Conservation (phyloP, 2,113 vertebrate genomes). For the Rafetus swinhoei region DNA sequence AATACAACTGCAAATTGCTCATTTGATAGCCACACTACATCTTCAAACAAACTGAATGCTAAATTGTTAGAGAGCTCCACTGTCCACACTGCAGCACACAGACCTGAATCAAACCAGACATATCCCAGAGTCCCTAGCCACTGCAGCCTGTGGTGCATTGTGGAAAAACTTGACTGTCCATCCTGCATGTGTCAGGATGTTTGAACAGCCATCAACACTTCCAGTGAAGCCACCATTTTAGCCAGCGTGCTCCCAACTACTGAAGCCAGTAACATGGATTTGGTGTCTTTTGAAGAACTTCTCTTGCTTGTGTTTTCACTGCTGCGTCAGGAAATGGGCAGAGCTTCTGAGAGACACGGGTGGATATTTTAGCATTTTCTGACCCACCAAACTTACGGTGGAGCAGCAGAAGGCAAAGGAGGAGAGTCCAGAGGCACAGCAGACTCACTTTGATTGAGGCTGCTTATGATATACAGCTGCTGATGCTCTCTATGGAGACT, state of each 20-base stretch:
- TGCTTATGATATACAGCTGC: background rate
- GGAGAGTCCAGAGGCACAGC: background rate
- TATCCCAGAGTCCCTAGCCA: background rate
- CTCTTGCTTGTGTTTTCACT: background rate
- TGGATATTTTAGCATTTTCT: background rate
- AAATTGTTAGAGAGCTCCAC: background rate
- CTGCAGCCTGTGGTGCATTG: background rate
- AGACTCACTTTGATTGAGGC: background rate
- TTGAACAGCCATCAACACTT: background rate
- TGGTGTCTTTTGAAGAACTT: background rate
- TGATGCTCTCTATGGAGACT: background rate
- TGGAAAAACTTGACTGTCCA: background rate
- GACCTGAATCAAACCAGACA: background rate
- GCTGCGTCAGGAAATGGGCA: background rate
- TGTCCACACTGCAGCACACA: background rate
- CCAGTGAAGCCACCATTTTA: background rate
- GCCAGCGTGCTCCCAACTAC: too few species aligned
- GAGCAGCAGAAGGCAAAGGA: background rate
- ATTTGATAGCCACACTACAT: background rate
- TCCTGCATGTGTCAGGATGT: background rate
- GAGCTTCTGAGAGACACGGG: background rate
- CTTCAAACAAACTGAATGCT: background rate
- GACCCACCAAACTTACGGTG: background rate
- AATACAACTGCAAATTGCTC: too few species aligned
- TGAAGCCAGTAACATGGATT: background rate